Evolutionary conservation across 2,113 vertebrate species (phyloP).

Genomic region (Oncorhynchus gorbuscha): DNA sequence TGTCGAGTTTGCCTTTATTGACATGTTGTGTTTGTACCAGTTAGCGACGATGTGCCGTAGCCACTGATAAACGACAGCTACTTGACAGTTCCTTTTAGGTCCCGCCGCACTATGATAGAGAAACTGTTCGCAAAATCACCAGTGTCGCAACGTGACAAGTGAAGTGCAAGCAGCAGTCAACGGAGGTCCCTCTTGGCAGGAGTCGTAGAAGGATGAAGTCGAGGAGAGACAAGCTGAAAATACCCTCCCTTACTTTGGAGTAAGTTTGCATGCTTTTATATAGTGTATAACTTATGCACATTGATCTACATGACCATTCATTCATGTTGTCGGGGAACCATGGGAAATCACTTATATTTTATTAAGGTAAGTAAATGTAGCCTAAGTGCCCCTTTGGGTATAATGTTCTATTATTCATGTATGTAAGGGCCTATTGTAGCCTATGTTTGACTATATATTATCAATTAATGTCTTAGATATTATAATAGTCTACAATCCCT

Average conservation of each 20-base stretch:
- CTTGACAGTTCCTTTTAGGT: conserved; percentile 56
- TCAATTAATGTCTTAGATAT: too few relatives aligned
- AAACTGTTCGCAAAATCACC: conserved; percentile 28
- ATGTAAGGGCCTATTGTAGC: too few relatives aligned
- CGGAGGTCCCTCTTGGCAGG: conserved; percentile 18
- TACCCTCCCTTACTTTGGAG: conserved; percentile 91
- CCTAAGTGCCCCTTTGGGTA: too few relatives aligned
- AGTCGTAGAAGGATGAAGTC: conserved; percentile 79
- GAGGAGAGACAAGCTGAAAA: conserved; percentile 86
- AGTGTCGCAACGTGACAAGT: conserved; percentile 28
- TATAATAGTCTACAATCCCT: too few relatives aligned
- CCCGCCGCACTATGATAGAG: conserved; percentile 35
- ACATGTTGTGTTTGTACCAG: not conserved
- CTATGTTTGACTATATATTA: too few relatives aligned
- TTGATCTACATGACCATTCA: too few relatives aligned
- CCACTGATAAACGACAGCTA: conserved; percentile 41
- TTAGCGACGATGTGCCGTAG: conserved; percentile 35
- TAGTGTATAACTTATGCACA: too few relatives aligned
- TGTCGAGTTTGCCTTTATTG: conserved; percentile 13
- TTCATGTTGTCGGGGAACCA: too few relatives aligned
- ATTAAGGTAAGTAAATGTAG: not conserved
- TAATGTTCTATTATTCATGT: too few relatives aligned
- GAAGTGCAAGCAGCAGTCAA: conserved; percentile 14
- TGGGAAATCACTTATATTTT: too few relatives aligned
- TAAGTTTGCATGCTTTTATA: conserved; percentile 74